Percentiles rank a stretch among this genome's conserved stretches.
phyloP scores from a whole-genome alignment of 2,113 vertebrate species.

The Cryptotis parvus region DNA sequence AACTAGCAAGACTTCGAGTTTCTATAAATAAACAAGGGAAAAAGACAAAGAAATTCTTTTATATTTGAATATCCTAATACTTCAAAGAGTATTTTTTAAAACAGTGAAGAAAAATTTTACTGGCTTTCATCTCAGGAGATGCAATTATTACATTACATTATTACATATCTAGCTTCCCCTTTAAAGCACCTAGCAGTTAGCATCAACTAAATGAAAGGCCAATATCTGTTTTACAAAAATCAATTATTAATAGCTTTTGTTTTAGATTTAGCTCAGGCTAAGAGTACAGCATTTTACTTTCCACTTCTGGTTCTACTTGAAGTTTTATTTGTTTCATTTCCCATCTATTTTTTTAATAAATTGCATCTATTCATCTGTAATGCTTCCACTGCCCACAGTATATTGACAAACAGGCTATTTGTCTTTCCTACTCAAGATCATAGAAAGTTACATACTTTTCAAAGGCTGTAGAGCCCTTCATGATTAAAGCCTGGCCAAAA shows the following conservation, averaged over 20 bases:
- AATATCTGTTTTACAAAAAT: constrained; percentile 59
- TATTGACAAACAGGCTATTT: constrained; percentile 40
- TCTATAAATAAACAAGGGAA: background rate
- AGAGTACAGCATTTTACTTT: background rate
- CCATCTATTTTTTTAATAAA: constrained; percentile 29
- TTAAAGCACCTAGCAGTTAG: constrained; percentile 14
- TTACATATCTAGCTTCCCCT: background rate
- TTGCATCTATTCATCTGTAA: constrained; percentile 45
- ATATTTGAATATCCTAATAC: background rate
- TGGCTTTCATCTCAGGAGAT: background rate
- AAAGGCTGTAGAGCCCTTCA: constrained; percentile 47
- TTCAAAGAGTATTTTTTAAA: constrained; percentile 29
- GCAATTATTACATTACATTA: background rate
- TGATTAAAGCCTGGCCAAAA: constrained; percentile 54
- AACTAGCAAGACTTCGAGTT: background rate
- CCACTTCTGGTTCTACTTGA: constrained; percentile 7
- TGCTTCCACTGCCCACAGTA: background rate
- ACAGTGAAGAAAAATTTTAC: background rate
- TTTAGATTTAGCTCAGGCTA: constrained; percentile 25
- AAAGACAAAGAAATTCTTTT: background rate
- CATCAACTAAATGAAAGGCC: constrained; percentile 35
- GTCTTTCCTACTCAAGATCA: constrained; percentile 59
- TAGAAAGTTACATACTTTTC: constrained; percentile 24
- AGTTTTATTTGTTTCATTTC: constrained; percentile 52
- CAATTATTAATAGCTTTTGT: constrained; percentile 70